Conservation (phyloP, 92 coral and sea anemone genomes). For the Galaxea fascicularis region DNA sequence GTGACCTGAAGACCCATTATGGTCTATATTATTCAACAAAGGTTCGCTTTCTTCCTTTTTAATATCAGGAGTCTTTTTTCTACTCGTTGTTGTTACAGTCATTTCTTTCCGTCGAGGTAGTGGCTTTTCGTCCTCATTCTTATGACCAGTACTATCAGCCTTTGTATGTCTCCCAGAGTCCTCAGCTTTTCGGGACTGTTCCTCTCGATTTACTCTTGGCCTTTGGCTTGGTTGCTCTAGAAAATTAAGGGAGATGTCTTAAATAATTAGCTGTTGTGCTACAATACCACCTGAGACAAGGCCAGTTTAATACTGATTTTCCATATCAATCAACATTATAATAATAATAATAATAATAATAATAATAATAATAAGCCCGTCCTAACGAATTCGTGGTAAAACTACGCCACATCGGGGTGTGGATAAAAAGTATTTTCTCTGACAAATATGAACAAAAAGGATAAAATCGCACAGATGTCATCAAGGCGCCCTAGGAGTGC, state of each 20-base stretch:
- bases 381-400: no score
- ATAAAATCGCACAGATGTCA: no score
- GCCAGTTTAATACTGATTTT: no score
- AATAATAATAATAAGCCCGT: no score
- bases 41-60: conserved; percentile 14
- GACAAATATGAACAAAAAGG: no score
- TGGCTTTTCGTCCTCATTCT: conserved; percentile 23
- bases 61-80: conserved; percentile 32
- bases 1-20: conserved; percentile 45
- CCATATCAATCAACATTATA: no score
- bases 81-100: conserved; percentile 9
- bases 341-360: no score
- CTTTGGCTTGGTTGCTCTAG: conserved; percentile 20
- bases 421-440: background rate
- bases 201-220: conserved; percentile 33
- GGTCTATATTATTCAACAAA: conserved; percentile 39
- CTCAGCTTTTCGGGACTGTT: conserved; percentile 8
- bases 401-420: no score
- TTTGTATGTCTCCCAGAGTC: conserved; percentile 18
- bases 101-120: conserved; percentile 8
- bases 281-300: background rate
- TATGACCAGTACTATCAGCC: background rate
- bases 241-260: background rate
- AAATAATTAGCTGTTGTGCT: background rate
- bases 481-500: no score